Base-by-base conservation (phyloP, 92 coral and sea anemone genomes). In the Epizoanthus illoricatus region DNA sequence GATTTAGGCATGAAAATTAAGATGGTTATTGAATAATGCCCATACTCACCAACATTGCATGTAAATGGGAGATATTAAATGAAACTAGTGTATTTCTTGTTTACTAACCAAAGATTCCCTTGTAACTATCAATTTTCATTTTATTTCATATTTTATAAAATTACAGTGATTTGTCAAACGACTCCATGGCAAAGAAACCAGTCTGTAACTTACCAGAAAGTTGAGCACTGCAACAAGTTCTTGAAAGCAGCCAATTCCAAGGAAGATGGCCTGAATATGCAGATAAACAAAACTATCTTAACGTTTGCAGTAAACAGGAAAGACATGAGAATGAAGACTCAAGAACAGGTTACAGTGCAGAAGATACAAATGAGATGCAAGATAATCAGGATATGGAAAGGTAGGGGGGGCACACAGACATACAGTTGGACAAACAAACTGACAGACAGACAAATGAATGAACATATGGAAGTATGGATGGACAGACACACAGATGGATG, bases 181-280 rank as follows among this genome's bases (percentile, higher is more conserved):
- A 54, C 59, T 5, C 75, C 12, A 17, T 18, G 8, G 18, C 7
- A 18, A 57, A 18, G 17, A 60, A 61, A 61, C 19, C 6, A 13
- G 36, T 20, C 8, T 17, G n/a, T 18, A 36, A 84, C 92, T 74
- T 73, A 92, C 95, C 95, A 61, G 39, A 56, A 62, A 65, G 65
- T 81, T 81, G 23, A 90, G 81, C 54, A 86, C 91, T 63, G 85
- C 69, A 10, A 84, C 76, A 28, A 92, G 42, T 45, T 79, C 65
- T 60, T 88, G 89, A 85, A 90, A 92, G 75, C 92, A 90, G 65
- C 86, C 88, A 55, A 92, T 86, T 80, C 97, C 97, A 56, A 92
- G 89, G 75, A 92, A 88, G 11, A 92, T 89, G 62, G 97, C 97
- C 97, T 92, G 41, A 42, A 76, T 10, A 19, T 23, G 21, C 10